Evolutionary conservation across 2,888 invertebrate genomes (phyloP), one percentile per base, ranked within the genome.

Genomic region (Hypercompe scribonia): DNA sequence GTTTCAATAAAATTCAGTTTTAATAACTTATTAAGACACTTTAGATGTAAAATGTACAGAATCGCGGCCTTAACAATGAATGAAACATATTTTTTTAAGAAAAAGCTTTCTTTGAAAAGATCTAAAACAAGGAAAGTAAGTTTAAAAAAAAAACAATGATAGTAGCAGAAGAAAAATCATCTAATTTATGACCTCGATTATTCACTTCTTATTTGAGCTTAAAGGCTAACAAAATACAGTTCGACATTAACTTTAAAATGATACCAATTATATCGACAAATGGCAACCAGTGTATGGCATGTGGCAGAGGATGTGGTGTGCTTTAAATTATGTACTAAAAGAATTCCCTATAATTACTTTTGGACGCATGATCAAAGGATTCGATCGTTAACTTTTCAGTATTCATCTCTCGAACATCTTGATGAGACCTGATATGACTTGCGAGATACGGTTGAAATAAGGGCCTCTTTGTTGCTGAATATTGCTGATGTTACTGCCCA

Each of bases 401-500:
- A 87, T 90, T 89, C 80, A 86, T 84, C 76, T 84, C 79, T 86
- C 81, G 81, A 13, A 61, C 69, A 72, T 73, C 73, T 66, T 64
- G 70, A 80, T 86, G 86, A 81, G n/a, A n/a, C n/a, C n/a, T n/a
- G n/a, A 83, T 86, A 87, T 82, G 86, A 89, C 84, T 87, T 85
- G 87, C 88, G 87, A 90, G 89, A 92, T 92, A 91, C 84, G 85
- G 87, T 87, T 88, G 90, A 90, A 90, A 86, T 89, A 91, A 90
- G 88, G 87, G 88, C 87, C 85, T 86, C 85, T 90, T 90, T 88
- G 88, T 85, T 86, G 87, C 86, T 87, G 89, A 85, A 92, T 93
- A 94, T 93, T 92, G 91, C 90, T 86, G 89, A 87, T 90, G 93
- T 93, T 92, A 93, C 90, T 90, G 89, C 90, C 91, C 90, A 93